Evolutionary conservation across 2,797 vertebrate species (phyloP).

Genomic region (Philypnodon macrostomus): DNA sequence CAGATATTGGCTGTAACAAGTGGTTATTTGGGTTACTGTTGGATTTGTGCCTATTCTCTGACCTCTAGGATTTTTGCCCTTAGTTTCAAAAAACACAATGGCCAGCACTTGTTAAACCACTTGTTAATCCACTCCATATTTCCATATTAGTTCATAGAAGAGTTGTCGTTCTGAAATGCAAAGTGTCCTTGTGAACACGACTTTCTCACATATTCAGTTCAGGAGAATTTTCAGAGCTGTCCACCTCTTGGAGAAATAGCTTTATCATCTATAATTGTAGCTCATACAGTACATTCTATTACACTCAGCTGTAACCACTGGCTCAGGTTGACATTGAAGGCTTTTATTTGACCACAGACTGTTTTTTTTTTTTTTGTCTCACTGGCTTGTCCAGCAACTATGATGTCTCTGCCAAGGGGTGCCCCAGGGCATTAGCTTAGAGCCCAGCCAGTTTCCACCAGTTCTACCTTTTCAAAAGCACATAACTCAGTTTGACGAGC

Average conservation of each 20-base stretch:
- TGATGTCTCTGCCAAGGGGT: constrained; percentile 62
- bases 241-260: constrained; percentile 36
- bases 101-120: background rate
- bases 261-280: constrained; percentile 75
- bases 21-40: too few species aligned
- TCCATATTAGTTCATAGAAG: background rate
- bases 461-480: constrained; percentile 69
- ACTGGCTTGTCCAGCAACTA: constrained; percentile 79
- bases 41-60: too few species aligned
- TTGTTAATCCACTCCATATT: constrained; percentile 2
- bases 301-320: constrained; percentile 76
- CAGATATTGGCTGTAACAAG: too few species aligned
- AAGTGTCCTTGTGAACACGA: constrained; percentile 8
- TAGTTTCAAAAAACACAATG: too few species aligned
- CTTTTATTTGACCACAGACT: constrained; percentile 73
- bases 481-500: constrained; percentile 69
- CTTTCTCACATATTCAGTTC: too few species aligned
- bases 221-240: constrained; percentile 28
- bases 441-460: constrained; percentile 60
- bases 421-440: constrained; percentile 65
- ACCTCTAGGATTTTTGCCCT: too few species aligned
- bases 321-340: constrained; percentile 77
- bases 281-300: constrained; percentile 75
- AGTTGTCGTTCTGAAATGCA: constrained; percentile 12
- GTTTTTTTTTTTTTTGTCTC: constrained; percentile 77